Evolutionary conservation across 2,113 vertebrate genomes (phyloP).

Genomic region (Pycnonotus jocosus): DNA sequence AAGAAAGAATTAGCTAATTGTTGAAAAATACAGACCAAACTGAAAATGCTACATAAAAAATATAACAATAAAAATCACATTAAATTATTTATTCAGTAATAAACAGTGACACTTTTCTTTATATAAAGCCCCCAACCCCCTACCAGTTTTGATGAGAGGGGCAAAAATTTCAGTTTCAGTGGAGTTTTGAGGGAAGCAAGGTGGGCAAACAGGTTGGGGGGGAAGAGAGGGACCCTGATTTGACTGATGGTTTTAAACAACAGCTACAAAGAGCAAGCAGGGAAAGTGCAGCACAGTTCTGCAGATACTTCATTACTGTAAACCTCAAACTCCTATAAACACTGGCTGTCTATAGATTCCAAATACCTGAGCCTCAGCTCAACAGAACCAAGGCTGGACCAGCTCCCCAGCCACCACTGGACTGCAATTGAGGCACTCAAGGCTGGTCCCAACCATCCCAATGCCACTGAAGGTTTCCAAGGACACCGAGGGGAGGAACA

Average conservation of each 20-base stretch:
- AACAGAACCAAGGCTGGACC: not conserved
- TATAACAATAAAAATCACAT: conserved; percentile 67
- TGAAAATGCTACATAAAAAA: conserved; percentile 38
- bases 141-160: not conserved
- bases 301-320: conserved; percentile 14
- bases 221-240: conserved; percentile 13
- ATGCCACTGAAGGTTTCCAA: not conserved
- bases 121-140: conserved; percentile 1
- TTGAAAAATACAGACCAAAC: conserved; percentile 56
- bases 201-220: not conserved
- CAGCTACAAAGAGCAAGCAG: not conserved
- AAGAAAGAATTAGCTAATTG: conserved; percentile 13
- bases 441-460: not conserved
- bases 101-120: conserved; percentile 52
- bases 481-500: not conserved
- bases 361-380: conserved; percentile 2
- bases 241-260: not conserved
- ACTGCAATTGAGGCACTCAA: not conserved
- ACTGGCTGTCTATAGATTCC: not conserved
- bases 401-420: not conserved
- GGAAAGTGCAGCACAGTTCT: conserved; percentile 25
- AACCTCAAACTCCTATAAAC: conserved; percentile 42
- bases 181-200: not conserved
- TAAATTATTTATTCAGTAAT: conserved; percentile 76
- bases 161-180: not conserved